phyloP scores from a whole-genome alignment of 2,797 vertebrate genomes.

The Nyctibius grandis region DNA sequence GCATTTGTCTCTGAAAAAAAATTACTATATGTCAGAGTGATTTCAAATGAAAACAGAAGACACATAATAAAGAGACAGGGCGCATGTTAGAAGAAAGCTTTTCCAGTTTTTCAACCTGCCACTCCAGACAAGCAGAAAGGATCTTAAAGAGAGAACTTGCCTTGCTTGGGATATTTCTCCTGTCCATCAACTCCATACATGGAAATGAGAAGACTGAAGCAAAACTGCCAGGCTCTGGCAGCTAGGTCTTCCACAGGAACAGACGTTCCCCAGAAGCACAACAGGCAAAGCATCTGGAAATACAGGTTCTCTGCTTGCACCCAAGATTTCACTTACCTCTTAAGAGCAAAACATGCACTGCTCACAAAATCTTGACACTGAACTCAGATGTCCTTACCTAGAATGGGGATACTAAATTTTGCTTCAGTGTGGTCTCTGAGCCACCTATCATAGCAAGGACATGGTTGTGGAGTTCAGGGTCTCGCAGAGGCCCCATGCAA shows the following conservation, averaged over 20 bases:
- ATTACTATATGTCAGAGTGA: neutral
- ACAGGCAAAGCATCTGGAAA: neutral
- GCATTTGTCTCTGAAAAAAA: neutral
- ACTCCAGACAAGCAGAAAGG: neutral
- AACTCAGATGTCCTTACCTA: neutral
- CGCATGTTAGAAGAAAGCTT: neutral
- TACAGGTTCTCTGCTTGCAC: neutral
- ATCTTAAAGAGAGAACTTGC: neutral
- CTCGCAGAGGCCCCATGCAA: neutral
- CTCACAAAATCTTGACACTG: neutral
- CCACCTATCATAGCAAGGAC: neutral
- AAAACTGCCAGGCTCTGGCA: neutral
- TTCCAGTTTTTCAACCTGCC: neutral
- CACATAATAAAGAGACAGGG: neutral
- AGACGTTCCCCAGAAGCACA: neutral
- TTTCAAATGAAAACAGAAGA: neutral
- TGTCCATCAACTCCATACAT: neutral
- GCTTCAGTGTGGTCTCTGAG: neutral
- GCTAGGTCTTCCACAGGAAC: neutral
- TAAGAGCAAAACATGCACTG: neutral
- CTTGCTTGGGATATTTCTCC: neutral
- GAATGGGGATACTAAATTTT: neutral
- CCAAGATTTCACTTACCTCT: neutral
- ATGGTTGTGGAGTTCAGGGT: neutral
- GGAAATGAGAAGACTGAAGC: neutral